Evolutionary conservation across 2,113 vertebrate genomes (phyloP).

Genomic region (Psophia crepitans): DNA sequence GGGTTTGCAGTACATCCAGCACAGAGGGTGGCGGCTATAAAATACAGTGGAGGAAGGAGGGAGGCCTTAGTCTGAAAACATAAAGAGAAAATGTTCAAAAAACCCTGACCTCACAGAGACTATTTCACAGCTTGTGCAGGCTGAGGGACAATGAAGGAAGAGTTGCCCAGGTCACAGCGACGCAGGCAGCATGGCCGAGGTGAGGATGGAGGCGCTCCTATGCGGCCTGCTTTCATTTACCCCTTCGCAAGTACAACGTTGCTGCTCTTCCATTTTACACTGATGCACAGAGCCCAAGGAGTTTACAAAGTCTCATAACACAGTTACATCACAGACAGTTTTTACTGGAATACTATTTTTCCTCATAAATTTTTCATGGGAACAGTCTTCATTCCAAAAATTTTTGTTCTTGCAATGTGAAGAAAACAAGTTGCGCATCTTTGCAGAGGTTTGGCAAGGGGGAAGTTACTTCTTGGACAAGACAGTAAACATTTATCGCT

Average conservation of each 20-base stretch:
- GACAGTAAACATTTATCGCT: background rate
- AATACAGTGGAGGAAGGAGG: background rate
- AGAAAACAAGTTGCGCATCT: background rate
- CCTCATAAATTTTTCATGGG: background rate
- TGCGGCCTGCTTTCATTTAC: background rate
- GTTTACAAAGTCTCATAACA: background rate
- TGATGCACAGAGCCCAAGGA: background rate
- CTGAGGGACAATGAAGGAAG: background rate
- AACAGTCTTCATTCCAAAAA: background rate
- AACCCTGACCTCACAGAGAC: background rate
- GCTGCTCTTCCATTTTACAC: background rate
- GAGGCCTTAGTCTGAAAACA: background rate
- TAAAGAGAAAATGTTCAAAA: background rate
- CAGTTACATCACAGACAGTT: background rate
- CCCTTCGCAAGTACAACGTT: background rate
- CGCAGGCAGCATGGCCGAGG: background rate
- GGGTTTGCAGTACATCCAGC: background rate
- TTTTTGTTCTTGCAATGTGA: background rate
- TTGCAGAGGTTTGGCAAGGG: background rate
- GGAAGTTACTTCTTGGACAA: background rate
- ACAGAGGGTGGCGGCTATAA: background rate
- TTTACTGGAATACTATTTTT: slow-evolving; percentile 6
- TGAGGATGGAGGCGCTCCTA: background rate
- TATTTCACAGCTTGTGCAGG: background rate
- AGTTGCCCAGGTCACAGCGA: background rate